Percentiles rank a stretch among this genome's conserved stretches.
Evolutionary conservation across 92 coral and sea anemone species (phyloP).

Genomic region (Nematostella vectensis): DNA sequence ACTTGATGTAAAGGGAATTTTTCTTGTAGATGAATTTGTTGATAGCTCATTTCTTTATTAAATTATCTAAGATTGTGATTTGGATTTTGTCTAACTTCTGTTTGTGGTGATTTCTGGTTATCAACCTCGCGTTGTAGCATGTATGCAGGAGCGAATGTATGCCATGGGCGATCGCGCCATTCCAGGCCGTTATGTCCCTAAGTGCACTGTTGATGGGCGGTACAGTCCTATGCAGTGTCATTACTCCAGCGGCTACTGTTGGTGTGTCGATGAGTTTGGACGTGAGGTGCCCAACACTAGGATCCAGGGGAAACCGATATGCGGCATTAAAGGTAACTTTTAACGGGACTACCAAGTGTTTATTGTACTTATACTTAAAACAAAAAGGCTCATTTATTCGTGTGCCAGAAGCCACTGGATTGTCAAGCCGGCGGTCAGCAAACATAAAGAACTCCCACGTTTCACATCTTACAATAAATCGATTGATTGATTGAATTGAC

Average conservation of each 20-base stretch:
- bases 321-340: constrained; percentile 36
- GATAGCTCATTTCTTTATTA: too few species aligned
- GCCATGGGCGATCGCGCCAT: constrained; percentile 43
- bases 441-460: too few species aligned
- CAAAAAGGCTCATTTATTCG: neutral
- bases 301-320: constrained; percentile 50
- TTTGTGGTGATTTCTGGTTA: too few species aligned
- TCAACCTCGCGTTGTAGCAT: too few species aligned
- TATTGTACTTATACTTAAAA: neutral
- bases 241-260: constrained; percentile 42
- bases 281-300: constrained; percentile 68
- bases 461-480: too few species aligned
- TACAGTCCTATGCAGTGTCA: constrained; percentile 65
- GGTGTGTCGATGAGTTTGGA: constrained; percentile 73
- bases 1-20: too few species aligned
- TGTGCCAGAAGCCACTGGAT: too few species aligned
- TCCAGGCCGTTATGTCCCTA: constrained; percentile 63
- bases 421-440: too few species aligned
- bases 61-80: too few species aligned
- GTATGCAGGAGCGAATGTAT: constrained; percentile 43
- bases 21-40: too few species aligned
- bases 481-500: neutral
- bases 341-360: neutral
- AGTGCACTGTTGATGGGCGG: constrained; percentile 44
- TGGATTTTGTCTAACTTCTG: too few species aligned